These are phyloP conservation scores for Ceraclea dissimilis DNA, from an alignment of 2,888 invertebrate species.

Conservation along the genomic window DNA sequence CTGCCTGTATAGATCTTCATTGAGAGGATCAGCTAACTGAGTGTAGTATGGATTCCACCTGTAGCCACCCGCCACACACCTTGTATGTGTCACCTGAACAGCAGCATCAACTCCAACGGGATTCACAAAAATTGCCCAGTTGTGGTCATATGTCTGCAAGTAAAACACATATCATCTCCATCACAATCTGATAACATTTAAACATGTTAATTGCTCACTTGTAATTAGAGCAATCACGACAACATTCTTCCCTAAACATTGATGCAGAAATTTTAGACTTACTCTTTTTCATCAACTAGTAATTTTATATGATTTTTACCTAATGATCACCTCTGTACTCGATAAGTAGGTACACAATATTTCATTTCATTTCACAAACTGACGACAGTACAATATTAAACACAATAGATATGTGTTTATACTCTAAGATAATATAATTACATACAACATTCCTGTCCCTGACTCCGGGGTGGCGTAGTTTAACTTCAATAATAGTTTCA, in stretches of 20 bases:
- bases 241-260: too few species aligned
- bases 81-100: constrained; percentile 66
- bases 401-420: too few species aligned
- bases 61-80: constrained; percentile 88
- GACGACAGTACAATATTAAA: too few species aligned
- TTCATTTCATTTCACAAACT: too few species aligned
- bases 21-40: constrained; percentile 81
- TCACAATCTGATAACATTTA: neutral
- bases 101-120: constrained; percentile 87
- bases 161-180: too few species aligned
- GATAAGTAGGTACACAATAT: too few species aligned
- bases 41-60: constrained; percentile 89
- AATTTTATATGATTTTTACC: too few species aligned
- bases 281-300: too few species aligned
- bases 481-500: constrained; percentile 85
- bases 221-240: too few species aligned
- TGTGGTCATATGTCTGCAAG: constrained; percentile 68
- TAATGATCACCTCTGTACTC: too few species aligned
- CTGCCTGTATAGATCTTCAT: constrained; percentile 74
- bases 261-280: too few species aligned
- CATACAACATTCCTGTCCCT: constrained; percentile 73
- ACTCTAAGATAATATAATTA: constrained; percentile 22
- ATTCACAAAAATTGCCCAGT: constrained; percentile 88
- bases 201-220: too few species aligned
- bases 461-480: constrained; percentile 78